Evolutionary conservation across 2,888 invertebrate species (phyloP).

Genomic region (Drosophila rellima): DNA sequence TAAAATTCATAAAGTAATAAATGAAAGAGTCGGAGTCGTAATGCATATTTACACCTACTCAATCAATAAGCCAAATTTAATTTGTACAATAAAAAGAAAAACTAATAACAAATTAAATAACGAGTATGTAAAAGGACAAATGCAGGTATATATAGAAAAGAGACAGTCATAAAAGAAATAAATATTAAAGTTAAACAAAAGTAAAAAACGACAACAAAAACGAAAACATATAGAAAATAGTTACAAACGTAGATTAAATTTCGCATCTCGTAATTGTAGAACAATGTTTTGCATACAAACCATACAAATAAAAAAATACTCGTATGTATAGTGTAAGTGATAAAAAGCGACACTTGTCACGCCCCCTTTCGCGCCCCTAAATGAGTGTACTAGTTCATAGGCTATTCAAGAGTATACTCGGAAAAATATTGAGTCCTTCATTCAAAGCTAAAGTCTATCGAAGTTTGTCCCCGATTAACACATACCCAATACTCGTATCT

Average conservation of each 20-base stretch:
- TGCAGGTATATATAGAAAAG: conserved; percentile 69
- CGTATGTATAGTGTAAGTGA: conserved; percentile 21
- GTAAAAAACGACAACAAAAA: conserved; percentile 3
- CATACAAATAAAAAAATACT: neutral
- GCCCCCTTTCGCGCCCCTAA: conserved; percentile 3
- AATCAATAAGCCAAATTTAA: conserved; percentile 76
- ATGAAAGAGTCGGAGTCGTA: neutral
- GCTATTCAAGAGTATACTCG: conserved; percentile 15
- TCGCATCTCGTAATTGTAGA: conserved; percentile 53
- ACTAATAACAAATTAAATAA: conserved; percentile 37
- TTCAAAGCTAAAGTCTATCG: conserved; percentile 21
- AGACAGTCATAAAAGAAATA: conserved; percentile 42
- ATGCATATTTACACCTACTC: conserved; percentile 56
- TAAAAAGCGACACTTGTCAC: conserved; percentile 23
- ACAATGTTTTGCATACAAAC: conserved; percentile 31
- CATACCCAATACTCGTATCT: conserved; percentile 24
- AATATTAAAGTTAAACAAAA: conserved; percentile 4
- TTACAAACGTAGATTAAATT: conserved; percentile 50
- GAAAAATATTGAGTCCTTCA: conserved; percentile 10
- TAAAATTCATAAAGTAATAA: conserved; percentile 1
- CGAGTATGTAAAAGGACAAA: conserved; percentile 68
- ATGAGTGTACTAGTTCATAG: conserved; percentile 34
- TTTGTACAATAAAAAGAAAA: conserved; percentile 51
- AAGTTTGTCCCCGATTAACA: conserved; percentile 1
- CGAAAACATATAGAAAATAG: conserved; percentile 15